Evolutionary conservation across 1,140 invertebrate species (phyloP), one percentile per base, ranked within the genome.

Genomic region (Zaprionus africanus): DNA sequence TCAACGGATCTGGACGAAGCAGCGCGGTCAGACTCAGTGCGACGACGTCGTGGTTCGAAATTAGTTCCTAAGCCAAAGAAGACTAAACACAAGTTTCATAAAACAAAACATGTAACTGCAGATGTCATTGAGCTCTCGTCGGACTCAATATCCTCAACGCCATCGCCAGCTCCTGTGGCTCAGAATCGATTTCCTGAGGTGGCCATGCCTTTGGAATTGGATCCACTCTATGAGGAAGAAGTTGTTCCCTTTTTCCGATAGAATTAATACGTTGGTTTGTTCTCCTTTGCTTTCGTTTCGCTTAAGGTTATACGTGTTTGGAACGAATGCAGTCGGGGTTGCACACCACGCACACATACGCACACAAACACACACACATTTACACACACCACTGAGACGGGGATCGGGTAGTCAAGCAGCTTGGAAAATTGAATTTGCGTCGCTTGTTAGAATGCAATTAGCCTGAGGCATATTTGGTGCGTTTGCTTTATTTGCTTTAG

Each of bases 361-460:
- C 49, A 38, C 11, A 57, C 24, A 58, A 38, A 43, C 17, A 63
- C 46, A 59, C 53, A 68, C 56, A 82, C 70, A 57, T n/a, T n/a
- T 49, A 74, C 69, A 38, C 46, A 51, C 46, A 24, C 46, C 51
- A 53, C 54, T 31, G 49, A 22, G 65, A 61, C 11, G 36, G 26
- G 63, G 66, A 66, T 65, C 72, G 64, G 28, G 53, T 36, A 57
- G 51, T 69, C 71, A 82, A 79, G 78, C 70, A 83, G 82, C 70
- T 74, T 46, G 78, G 61, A 73, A 90, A 91, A 91, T 91, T 81
- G 80, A 90, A 86, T 91, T 91, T 76, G 75, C 59, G 34, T 73
- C 74, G 90, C 85, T 90, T 91, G 90, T 91, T 91, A 91, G 80
- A 84, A 91, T 78, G 81, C 82, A 91, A 91, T 90, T 91, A 87